A percentile compares a stretch with the other conserved stretches of the same genome.
These are phyloP conservation scores for Andrena praecox DNA, from an alignment of 2,888 invertebrate species.

Conservation along the genomic window DNA sequence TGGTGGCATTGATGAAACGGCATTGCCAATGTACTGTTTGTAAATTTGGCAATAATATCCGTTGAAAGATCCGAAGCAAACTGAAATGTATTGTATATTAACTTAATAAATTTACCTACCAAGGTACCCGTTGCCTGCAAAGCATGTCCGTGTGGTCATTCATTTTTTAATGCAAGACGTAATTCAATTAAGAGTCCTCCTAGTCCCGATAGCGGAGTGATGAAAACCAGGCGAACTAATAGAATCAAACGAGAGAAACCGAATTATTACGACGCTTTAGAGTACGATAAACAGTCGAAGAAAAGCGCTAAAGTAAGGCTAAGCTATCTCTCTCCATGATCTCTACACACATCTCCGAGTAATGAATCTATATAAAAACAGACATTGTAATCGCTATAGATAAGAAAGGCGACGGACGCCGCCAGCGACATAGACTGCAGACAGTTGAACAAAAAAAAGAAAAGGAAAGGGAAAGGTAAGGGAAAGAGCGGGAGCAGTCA, in stretches of 20 bases:
- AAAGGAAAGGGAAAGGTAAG: slow-evolving; percentile 82
- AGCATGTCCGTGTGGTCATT: slow-evolving; percentile 93
- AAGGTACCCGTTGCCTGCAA: slow-evolving; percentile 95
- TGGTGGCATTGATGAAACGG: not conserved
- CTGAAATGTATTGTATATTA: slow-evolving; percentile 27
- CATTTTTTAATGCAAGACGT: slow-evolving; percentile 90
- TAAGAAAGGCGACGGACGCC: slow-evolving; percentile 81
- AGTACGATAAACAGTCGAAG: slow-evolving; percentile 91
- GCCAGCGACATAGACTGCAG: slow-evolving; percentile 82
- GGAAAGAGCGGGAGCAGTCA: slow-evolving; percentile 84
- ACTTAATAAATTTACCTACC: slow-evolving; percentile 54
- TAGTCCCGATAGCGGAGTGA: slow-evolving; percentile 82
- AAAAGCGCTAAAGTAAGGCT: slow-evolving; percentile 85
- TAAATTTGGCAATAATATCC: too few species aligned
- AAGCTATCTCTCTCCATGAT: slow-evolving; percentile 1
- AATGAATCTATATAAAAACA: not conserved
- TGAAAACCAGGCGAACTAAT: slow-evolving; percentile 88
- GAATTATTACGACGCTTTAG: slow-evolving; percentile 93
- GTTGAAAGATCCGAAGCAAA: not conserved
- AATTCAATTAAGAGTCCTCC: slow-evolving; percentile 84
- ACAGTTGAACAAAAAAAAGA: slow-evolving; percentile 83
- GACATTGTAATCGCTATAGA: slow-evolving; percentile 66
- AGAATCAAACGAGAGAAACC: slow-evolving; percentile 91
- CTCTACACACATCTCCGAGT: slow-evolving; percentile 9
- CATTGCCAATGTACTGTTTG: too few species aligned